Base-by-base conservation (phyloP, 1,140 invertebrate genomes). In the Zaprionus tsacasi region DNA sequence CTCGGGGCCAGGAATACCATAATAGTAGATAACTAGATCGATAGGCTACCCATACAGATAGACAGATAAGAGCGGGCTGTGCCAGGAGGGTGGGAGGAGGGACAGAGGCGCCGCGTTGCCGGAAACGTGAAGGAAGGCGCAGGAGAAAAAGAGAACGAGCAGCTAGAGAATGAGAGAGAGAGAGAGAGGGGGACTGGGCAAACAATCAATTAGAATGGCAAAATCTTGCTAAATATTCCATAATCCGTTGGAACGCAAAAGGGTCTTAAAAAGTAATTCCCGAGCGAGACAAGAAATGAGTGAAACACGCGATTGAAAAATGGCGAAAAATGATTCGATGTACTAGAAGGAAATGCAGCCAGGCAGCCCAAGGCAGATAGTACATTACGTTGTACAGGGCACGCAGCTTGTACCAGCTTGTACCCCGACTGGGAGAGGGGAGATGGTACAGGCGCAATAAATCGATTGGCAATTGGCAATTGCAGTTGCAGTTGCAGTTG, bases 171-270 rank as follows among this genome's bases (percentile, higher is more conserved):
- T 33, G 27, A 27, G 50, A 27, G 11, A 12, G 6, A 50, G 36
- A 30, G 12, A 35, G 33, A 21, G 6, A 12, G 36, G 25, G 52
- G 61, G 15, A 45, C 55, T 13, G 52, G 76, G 77, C 77, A 83
- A 77, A 87, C 85, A 89, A 89, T 89, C 85, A 89, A 89, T 89
- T 89, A 89, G 85, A 89, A 89, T 85, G 78, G 81, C 81, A 73
- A 89, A 89, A 89, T 89, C 85, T 89, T 81, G 66, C 63, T 81
- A 89, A 89, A 89, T 89, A 89, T 66, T 81, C 59, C 63, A 48
- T 89, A 89, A 89, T 85, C 86, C 85, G 54, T 52, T 57, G 59
- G 59, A 83, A 75, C 85, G 85, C 85, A 85, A 89, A 81, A 76
- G 74, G 78, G 67, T 82, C 81, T 89, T 89, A 89, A 89, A 89